These are phyloP conservation scores for Gonocerus acuteangulatus DNA, from an alignment of 2,888 invertebrate species.

Conservation along the genomic window DNA sequence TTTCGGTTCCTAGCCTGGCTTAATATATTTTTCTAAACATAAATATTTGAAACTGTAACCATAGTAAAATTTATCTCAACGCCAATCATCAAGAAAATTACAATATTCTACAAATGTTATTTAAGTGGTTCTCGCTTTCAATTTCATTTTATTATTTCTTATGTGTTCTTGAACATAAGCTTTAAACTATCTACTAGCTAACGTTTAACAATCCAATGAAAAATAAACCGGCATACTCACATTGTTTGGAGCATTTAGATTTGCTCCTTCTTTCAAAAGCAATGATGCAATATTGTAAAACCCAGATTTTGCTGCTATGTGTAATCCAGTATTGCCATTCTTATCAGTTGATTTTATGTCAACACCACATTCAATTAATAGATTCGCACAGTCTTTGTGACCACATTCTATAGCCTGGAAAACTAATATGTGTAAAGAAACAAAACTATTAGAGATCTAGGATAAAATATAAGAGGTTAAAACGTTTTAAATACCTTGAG, in stretches of 20 bases:
- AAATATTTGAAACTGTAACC: too few relatives aligned
- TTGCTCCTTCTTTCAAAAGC: slow-evolving; percentile 41
- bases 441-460: background rate
- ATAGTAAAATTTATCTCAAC: too few relatives aligned
- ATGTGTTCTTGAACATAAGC: too few relatives aligned
- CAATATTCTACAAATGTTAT: too few relatives aligned
- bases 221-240: too few relatives aligned
- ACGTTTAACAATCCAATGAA: too few relatives aligned
- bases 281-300: slow-evolving; percentile 41
- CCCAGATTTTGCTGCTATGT: slow-evolving; percentile 40
- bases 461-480: background rate
- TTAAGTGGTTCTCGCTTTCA: too few relatives aligned
- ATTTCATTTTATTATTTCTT: too few relatives aligned
- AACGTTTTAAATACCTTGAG: slow-evolving; percentile 39
- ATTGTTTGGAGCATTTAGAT: slow-evolving; percentile 40
- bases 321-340: slow-evolving; percentile 40
- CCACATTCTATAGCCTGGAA: slow-evolving; percentile 41
- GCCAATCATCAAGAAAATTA: too few relatives aligned
- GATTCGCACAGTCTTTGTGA: slow-evolving; percentile 39
- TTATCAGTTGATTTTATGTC: slow-evolving; percentile 39
- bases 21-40: too few relatives aligned
- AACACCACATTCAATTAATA: slow-evolving; percentile 40
- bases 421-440: background rate
- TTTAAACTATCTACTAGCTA: too few relatives aligned
- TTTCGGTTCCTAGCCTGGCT: too few relatives aligned